phyloP scores from a whole-genome alignment of 2,797 vertebrate genomes.

The Intellagama lesueurii region DNA sequence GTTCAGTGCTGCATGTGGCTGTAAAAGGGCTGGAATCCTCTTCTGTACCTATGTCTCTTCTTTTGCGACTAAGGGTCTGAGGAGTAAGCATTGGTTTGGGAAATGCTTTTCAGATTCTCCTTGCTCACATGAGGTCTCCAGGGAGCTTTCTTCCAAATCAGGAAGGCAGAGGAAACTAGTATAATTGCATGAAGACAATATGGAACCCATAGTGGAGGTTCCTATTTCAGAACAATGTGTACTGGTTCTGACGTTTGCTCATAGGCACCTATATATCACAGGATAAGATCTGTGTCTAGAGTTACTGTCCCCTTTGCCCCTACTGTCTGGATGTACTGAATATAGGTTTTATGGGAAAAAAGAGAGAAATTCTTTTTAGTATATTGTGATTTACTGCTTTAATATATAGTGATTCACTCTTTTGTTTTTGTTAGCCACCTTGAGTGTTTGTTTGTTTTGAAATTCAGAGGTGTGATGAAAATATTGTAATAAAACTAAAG shows the following conservation, averaged over 20 bases:
- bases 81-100: neutral
- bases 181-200: neutral
- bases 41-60: neutral
- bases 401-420: neutral
- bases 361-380: neutral
- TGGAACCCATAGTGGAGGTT: neutral
- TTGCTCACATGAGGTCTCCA: neutral
- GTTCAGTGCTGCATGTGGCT: neutral
- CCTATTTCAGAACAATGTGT: neutral
- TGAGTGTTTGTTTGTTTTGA: neutral
- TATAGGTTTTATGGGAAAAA: too few relatives aligned
- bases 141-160: neutral
- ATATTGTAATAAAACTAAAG: slow-evolving; percentile 9
- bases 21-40: neutral
- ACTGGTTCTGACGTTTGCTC: neutral
- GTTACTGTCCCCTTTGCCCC: too few relatives aligned
- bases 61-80: neutral
- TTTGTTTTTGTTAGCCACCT: neutral
- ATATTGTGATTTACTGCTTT: neutral
- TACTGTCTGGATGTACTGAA: too few relatives aligned
- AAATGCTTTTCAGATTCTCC: neutral
- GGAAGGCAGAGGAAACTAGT: neutral
- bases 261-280: neutral
- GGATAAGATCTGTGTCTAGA: neutral
- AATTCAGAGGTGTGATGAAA: neutral